Evolutionary conservation across 2,888 invertebrate species (phyloP).

Genomic region (Colostygia pectinataria): DNA sequence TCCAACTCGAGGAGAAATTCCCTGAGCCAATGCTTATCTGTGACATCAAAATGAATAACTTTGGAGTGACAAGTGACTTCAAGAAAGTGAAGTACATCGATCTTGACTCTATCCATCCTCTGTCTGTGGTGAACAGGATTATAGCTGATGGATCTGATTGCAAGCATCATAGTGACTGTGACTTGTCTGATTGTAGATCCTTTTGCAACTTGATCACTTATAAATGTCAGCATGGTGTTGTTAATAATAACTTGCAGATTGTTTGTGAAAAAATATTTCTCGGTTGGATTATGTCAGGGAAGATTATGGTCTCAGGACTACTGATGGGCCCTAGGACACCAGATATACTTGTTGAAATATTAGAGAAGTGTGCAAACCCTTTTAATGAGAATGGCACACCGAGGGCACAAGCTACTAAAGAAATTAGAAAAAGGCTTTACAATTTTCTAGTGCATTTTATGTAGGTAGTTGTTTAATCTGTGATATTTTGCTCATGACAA

Average conservation of each 20-base stretch:
- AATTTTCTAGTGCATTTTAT: conserved; percentile 72
- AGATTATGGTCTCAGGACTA: conserved; percentile 83
- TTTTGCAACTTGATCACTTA: conserved; percentile 77
- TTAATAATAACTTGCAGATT: conserved; percentile 87
- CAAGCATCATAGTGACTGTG: conserved; percentile 84
- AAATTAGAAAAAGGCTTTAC: conserved; percentile 75
- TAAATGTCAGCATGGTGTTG: conserved; percentile 80
- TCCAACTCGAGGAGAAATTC: conserved; percentile 82
- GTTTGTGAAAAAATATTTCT: conserved; percentile 86
- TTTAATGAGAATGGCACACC: conserved; percentile 67
- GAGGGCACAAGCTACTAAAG: conserved; percentile 69
- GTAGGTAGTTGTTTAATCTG: conserved; percentile 28
- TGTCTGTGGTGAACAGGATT: conserved; percentile 74
- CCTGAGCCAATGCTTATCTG: conserved; percentile 86
- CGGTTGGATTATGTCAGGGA: conserved; percentile 84
- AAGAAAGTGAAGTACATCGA: conserved; percentile 85
- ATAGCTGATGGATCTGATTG: conserved; percentile 76
- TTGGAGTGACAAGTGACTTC: conserved; percentile 80
- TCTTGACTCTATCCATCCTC: conserved; percentile 84
- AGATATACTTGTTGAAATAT: conserved; percentile 78
- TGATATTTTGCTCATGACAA: conserved; percentile 34
- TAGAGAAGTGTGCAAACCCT: conserved; percentile 84
- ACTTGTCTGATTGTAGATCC: conserved; percentile 86
- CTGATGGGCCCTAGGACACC: conserved; percentile 84
- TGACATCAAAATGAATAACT: conserved; percentile 86